phyloP scores from a whole-genome alignment of 1,140 invertebrate species.

The Grapholita molesta region DNA sequence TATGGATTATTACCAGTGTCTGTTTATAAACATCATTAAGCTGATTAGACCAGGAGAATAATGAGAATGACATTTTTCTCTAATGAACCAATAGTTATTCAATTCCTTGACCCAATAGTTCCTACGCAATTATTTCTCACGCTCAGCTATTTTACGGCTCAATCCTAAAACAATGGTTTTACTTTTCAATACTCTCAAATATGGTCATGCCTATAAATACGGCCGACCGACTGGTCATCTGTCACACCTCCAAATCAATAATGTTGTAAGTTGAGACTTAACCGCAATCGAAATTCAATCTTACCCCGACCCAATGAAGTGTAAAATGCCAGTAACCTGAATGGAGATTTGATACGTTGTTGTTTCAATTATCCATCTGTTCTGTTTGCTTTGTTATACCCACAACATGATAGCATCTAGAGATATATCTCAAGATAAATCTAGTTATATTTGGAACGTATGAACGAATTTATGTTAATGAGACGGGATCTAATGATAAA shows the following conservation, averaged over 20 bases:
- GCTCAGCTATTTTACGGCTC: constrained; percentile 7
- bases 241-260: neutral
- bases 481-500: constrained; percentile 11
- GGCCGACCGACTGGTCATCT: constrained; percentile 17
- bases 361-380: neutral
- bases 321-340: neutral
- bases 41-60: too few species aligned
- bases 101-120: neutral
- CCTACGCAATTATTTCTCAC: constrained; percentile 3
- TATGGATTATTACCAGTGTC: too few species aligned
- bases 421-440: constrained; percentile 34
- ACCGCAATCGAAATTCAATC: neutral
- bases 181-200: constrained; percentile 13
- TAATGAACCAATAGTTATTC: neutral
- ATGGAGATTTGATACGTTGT: neutral
- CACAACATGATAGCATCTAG: constrained; percentile 22
- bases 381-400: constrained; percentile 19
- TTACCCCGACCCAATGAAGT: neutral
- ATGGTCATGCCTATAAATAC: constrained; percentile 20
- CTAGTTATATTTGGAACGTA: constrained; percentile 16
- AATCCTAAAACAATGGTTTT: constrained; percentile 13
- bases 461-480: constrained; percentile 17
- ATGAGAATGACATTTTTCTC: too few species aligned
- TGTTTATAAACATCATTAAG: too few species aligned
- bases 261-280: neutral